A percentile compares a stretch with the other conserved stretches of the same genome.
These are phyloP conservation scores for Pogonognathellus flavescens DNA, from an alignment of 1,140 invertebrate genomes.

Conservation along the genomic window DNA sequence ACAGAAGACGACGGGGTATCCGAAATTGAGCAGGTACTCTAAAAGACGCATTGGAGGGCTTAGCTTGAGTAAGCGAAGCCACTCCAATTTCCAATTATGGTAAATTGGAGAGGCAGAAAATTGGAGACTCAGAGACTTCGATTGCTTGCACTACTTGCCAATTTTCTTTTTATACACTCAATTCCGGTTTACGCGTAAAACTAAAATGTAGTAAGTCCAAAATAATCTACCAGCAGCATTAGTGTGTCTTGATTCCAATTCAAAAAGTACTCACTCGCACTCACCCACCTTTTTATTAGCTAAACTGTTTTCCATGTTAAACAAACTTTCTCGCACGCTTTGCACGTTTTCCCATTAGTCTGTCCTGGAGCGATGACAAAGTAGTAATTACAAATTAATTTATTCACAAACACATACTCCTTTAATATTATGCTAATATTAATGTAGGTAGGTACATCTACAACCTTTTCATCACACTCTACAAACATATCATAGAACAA, in stretches of 20 bases:
- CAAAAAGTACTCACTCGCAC: background rate
- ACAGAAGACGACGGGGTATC: too few relatives aligned
- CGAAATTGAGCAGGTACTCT: too few relatives aligned
- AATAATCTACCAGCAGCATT: background rate
- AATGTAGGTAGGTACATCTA: too few relatives aligned
- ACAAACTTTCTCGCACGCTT: slow-evolving; percentile 5
- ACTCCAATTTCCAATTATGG: too few relatives aligned
- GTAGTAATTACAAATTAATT: background rate
- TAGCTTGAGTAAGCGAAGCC: too few relatives aligned
- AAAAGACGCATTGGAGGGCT: too few relatives aligned
- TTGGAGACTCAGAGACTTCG: background rate
- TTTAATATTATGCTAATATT: too few relatives aligned
- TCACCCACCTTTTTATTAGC: slow-evolving; percentile 4
- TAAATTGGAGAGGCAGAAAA: too few relatives aligned
- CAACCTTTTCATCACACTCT: too few relatives aligned
- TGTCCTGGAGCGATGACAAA: background rate
- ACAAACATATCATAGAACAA: too few relatives aligned
- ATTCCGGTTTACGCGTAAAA: slow-evolving; percentile 13
- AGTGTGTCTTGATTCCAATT: background rate
- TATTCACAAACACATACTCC: background rate
- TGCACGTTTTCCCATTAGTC: background rate
- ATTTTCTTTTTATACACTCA: slow-evolving; percentile 10
- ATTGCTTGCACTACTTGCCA: background rate
- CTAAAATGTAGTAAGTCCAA: background rate
- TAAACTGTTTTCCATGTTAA: slow-evolving; percentile 28